Conservation (phyloP, 2,888 invertebrate species). For the Himalopsyche japonica region DNA sequence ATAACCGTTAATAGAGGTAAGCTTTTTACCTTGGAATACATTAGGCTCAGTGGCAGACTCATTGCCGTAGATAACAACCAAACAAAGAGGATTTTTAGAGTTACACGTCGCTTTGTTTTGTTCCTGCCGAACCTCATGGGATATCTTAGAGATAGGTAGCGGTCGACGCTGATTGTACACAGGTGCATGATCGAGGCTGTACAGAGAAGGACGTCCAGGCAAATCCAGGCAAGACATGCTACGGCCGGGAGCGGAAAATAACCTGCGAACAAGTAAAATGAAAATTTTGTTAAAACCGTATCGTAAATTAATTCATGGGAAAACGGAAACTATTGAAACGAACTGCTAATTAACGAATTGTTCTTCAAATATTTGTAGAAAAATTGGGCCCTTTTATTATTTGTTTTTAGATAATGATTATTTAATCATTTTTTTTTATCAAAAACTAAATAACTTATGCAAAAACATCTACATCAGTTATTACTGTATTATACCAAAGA, state of each 20-base stretch:
- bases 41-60: conserved; percentile 85
- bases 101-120: conserved; percentile 82
- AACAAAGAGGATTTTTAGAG: conserved; percentile 88
- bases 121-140: conserved; percentile 93
- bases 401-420: too few species aligned
- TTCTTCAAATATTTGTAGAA: too few species aligned
- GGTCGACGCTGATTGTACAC: conserved; percentile 94
- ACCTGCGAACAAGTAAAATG: conserved; percentile 57
- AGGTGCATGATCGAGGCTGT: conserved; percentile 97
- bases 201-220: conserved; percentile 93
- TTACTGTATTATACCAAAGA: too few species aligned
- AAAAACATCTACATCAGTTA: too few species aligned
- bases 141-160: conserved; percentile 87
- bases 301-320: too few species aligned
- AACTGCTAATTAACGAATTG: too few species aligned
- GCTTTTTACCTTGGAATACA: conserved; percentile 79
- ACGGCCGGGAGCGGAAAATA: conserved; percentile 80
- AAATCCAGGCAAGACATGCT: conserved; percentile 93
- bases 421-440: too few species aligned
- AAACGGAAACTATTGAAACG: too few species aligned
- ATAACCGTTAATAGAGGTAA: background rate
- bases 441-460: too few species aligned
- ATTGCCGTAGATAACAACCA: conserved; percentile 93
- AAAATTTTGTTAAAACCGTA: background rate
- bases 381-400: too few species aligned